Evolutionary conservation across 1,140 invertebrate species (phyloP), one percentile per base, ranked within the genome.

Genomic region (Eumaeus atala): DNA sequence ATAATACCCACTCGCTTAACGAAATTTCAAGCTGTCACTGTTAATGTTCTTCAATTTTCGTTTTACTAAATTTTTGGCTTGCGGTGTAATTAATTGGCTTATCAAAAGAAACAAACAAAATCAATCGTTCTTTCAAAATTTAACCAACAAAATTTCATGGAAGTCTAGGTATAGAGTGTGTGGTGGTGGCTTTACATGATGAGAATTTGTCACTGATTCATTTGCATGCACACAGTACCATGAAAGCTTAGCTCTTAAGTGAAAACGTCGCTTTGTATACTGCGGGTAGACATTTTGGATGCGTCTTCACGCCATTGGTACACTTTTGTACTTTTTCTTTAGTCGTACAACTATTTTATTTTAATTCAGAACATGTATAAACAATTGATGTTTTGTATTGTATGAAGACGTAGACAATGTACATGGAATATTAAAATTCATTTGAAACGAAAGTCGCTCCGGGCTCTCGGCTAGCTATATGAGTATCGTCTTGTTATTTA

Each of bases 71-170:
- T 79, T 75, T 64, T 85, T 82, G 80, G 84, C 84, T 87, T 87
- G 79, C 81, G 84, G 81, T 87, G 81, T 83, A 68, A 84, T 80
- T 83, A 86, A 86, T 86, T 84, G 83, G 83, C 83, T 86, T 82
- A 60, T 51, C 66, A 58, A 66, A 59, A 56, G 48, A 59, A 49
- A 67, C 58, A 50, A 62, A 67, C 57, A 54, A 48, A 52, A 64
- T 65, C 62, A 54, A 51, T 58, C 55, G 51, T 54, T 70, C 70
- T 72, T 74, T 84, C 84, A 79, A 87, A 87, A 87, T 87, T 87
- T 84, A 84, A 84, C 78, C 69, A 57, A 62, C 47, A 64, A 62
- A 60, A 64, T 74, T 56, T 74, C 60, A 80, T 78, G 81, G 81
- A 87, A 86, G 83, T 81, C 62, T 76, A 78, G 84, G 81, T 87